phyloP scores from a whole-genome alignment of 37 sponge, comb jelly and placozoan species.

The Axinella damicornis region DNA sequence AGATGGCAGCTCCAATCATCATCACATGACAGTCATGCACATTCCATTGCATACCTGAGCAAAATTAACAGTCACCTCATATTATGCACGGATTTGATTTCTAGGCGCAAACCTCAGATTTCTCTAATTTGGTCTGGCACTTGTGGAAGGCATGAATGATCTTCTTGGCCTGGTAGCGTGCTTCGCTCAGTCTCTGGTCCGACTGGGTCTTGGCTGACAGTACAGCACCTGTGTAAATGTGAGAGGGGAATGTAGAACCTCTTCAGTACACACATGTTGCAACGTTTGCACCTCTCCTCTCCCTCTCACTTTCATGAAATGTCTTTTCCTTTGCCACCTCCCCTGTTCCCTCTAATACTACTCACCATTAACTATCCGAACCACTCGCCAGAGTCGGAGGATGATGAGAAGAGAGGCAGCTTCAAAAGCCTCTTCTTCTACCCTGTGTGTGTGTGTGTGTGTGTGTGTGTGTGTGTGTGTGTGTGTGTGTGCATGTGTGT shows the following conservation, averaged over 20 bases:
- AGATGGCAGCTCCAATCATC: too few relatives aligned
- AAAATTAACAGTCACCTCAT: too few relatives aligned
- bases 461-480: too few relatives aligned
- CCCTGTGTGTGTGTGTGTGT: constrained; percentile 27
- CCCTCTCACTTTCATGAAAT: too few relatives aligned
- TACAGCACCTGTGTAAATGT: constrained; percentile 24
- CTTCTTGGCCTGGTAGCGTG: constrained; percentile 19
- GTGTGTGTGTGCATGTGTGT: too few relatives aligned
- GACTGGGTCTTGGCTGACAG: constrained; percentile 51
- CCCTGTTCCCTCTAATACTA: neutral
- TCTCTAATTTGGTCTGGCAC: constrained; percentile 32
- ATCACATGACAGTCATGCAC: too few relatives aligned
- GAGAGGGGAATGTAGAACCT: too few relatives aligned
- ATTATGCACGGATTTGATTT: too few relatives aligned
- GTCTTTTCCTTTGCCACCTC: neutral
- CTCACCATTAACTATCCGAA: constrained; percentile 92
- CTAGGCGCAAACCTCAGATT: constrained; percentile 9
- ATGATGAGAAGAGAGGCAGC: constrained; percentile 84
- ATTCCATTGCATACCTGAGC: too few relatives aligned
- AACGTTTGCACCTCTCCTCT: too few relatives aligned
- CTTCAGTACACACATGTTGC: too few relatives aligned
- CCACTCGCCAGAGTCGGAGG: constrained; percentile 92
- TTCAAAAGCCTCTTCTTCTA: constrained; percentile 76
- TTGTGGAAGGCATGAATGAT: constrained; percentile 67
- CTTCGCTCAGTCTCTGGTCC: constrained; percentile 40